A percentile compares a stretch with the other conserved stretches of the same genome.
phyloP scores from a whole-genome alignment of 2,888 invertebrate genomes.

The Conchocele bisecta region DNA sequence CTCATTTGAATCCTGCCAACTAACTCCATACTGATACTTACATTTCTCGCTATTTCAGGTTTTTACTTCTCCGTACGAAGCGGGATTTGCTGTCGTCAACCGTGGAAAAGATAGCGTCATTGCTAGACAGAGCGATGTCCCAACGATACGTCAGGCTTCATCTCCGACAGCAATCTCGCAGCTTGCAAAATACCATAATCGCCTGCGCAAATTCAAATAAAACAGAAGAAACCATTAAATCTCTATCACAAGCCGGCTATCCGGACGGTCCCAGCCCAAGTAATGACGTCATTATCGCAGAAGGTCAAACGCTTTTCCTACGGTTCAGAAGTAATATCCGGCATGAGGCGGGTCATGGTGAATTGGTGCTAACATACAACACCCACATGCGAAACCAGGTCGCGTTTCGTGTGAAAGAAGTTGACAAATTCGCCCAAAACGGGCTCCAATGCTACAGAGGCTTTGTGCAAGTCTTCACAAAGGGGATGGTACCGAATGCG shows the following conservation, averaged over 20 bases:
- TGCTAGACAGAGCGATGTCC: conserved; percentile 61
- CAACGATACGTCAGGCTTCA: conserved; percentile 69
- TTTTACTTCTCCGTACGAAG: conserved; percentile 70
- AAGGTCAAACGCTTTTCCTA: conserved; percentile 77
- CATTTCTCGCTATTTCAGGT: conserved; percentile 57
- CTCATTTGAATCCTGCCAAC: too few species aligned
- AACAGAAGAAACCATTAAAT: conserved; percentile 64
- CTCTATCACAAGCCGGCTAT: conserved; percentile 71
- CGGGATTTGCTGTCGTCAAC: conserved; percentile 40
- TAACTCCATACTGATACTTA: too few species aligned
- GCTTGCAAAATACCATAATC: conserved; percentile 65
- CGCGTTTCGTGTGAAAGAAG: conserved; percentile 68
- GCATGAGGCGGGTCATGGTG: conserved; percentile 42
- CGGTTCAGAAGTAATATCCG: conserved; percentile 77
- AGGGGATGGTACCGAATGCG: conserved; percentile 56
- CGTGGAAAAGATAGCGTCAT: conserved; percentile 66
- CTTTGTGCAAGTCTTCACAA: conserved; percentile 76
- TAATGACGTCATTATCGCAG: conserved; percentile 68
- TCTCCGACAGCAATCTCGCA: conserved; percentile 70
- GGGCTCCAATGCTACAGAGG: conserved; percentile 77
- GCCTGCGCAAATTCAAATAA: conserved; percentile 60
- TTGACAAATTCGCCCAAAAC: conserved; percentile 79
- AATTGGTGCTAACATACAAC: conserved; percentile 68
- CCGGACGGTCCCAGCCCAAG: conserved; percentile 73
- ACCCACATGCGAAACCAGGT: conserved; percentile 69